These are phyloP conservation scores for Phlogophora meticulosa DNA, from an alignment of 2,888 invertebrate species.

Conservation along the genomic window DNA sequence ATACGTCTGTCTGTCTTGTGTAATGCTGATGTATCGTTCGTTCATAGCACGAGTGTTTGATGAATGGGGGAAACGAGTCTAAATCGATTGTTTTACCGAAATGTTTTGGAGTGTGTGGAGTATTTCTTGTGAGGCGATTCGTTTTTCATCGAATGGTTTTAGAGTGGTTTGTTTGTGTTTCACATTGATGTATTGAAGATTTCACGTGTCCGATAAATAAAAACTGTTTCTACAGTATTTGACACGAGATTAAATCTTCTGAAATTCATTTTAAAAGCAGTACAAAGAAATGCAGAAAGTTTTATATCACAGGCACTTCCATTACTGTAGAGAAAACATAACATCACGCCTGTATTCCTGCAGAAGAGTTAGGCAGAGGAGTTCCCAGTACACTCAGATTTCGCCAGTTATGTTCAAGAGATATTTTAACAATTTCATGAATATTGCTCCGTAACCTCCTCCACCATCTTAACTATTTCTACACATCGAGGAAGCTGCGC, in stretches of 20 bases:
- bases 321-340: not conserved
- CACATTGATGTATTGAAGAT: slow-evolving; percentile 7
- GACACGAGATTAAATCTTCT: not conserved
- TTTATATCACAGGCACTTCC: not conserved
- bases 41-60: slow-evolving; percentile 49
- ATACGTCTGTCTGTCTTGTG: slow-evolving; percentile 50
- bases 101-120: slow-evolving; percentile 19
- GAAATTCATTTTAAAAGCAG: not conserved
- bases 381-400: too few species aligned
- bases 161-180: slow-evolving; percentile 8
- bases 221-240: not conserved
- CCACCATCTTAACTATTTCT: slow-evolving; percentile 24
- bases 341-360: too few species aligned
- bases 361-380: too few species aligned
- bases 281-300: not conserved
- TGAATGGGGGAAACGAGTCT: slow-evolving; percentile 44
- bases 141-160: slow-evolving; percentile 22
- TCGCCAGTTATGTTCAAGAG: too few species aligned
- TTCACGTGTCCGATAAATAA: not conserved
- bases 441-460: slow-evolving; percentile 14
- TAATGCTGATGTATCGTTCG: slow-evolving; percentile 58
- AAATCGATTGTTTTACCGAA: slow-evolving; percentile 46
- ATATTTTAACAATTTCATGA: slow-evolving; percentile 9
- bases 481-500: slow-evolving; percentile 2
- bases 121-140: slow-evolving; percentile 20